These are phyloP conservation scores for Brachionichthys hirsutus DNA, from an alignment of 2,113 vertebrate genomes.

Conservation along the genomic window DNA sequence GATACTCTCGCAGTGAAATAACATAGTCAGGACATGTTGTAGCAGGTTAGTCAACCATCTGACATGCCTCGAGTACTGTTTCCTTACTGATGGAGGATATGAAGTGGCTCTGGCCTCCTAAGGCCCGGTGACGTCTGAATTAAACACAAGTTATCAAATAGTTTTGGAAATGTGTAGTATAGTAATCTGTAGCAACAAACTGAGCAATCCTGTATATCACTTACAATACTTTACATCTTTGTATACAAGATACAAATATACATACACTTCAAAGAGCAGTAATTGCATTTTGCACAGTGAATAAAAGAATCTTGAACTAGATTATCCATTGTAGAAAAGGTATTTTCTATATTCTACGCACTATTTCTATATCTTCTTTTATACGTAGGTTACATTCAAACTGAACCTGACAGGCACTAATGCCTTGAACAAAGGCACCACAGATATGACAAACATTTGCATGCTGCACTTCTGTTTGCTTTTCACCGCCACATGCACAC, in stretches of 20 bases:
- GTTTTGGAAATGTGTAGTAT: background rate
- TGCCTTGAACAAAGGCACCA: background rate
- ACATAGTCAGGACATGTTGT: constrained; percentile 4
- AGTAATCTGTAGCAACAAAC: background rate
- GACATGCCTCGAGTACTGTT: background rate
- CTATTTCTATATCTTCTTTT: background rate
- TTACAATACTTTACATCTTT: too few species aligned
- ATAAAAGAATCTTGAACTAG: too few species aligned
- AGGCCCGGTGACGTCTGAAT: background rate
- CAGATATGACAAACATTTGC: constrained; percentile 7
- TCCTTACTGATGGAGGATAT: background rate
- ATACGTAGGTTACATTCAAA: too few species aligned
- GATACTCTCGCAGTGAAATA: constrained; percentile 10
- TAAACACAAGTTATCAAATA: background rate
- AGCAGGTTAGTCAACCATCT: constrained; percentile 1
- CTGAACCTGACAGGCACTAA: background rate
- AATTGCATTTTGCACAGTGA: too few species aligned
- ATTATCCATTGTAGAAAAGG: too few species aligned
- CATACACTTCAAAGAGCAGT: too few species aligned
- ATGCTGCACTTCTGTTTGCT: background rate
- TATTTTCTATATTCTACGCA: too few species aligned
- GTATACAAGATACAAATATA: too few species aligned
- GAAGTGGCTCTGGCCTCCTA: background rate
- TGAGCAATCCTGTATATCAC: too few species aligned
- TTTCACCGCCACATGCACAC: constrained; percentile 23